A percentile compares a stretch with the other conserved stretches of the same genome.
These are phyloP conservation scores for Semaprochilodus insignis DNA, from an alignment of 2,797 vertebrate genomes.

Conservation along the genomic window DNA sequence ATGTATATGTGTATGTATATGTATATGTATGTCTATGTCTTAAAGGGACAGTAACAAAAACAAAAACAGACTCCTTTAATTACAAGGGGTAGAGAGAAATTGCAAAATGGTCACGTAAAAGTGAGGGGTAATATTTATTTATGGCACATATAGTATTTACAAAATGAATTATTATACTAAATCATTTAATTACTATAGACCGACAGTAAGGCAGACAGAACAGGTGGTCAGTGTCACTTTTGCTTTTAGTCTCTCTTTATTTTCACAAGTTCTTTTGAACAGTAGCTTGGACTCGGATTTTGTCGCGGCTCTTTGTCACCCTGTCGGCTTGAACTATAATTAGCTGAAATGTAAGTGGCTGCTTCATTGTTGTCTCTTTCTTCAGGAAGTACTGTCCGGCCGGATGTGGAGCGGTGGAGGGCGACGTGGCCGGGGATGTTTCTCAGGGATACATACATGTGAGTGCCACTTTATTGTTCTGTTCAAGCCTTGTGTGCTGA, in stretches of 20 bases:
- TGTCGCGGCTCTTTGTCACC: neutral
- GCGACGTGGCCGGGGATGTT: slow-evolving; percentile 84
- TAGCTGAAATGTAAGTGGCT: slow-evolving; percentile 31
- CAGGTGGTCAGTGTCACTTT: neutral
- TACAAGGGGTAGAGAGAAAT: too few relatives aligned
- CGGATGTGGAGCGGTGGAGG: slow-evolving; percentile 83
- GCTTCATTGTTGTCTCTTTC: slow-evolving; percentile 55
- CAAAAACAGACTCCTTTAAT: too few relatives aligned
- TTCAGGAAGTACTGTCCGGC: slow-evolving; percentile 87
- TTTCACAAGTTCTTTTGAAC: neutral
- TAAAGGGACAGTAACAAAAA: too few relatives aligned
- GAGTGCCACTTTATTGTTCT: slow-evolving; percentile 70
- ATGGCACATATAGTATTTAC: too few relatives aligned
- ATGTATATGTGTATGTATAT: too few relatives aligned
- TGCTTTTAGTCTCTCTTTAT: neutral
- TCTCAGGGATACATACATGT: slow-evolving; percentile 87
- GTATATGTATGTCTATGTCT: too few relatives aligned
- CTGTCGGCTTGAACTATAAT: neutral
- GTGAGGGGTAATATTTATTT: too few relatives aligned
- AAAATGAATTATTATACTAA: too few relatives aligned
- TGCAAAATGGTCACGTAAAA: too few relatives aligned
- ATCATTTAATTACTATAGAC: too few relatives aligned
- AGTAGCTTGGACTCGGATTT: neutral
- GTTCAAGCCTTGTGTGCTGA: slow-evolving; percentile 13
- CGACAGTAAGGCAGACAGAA: too few relatives aligned